Conservation (phyloP, 1,140 invertebrate genomes). For the Hyposmocoma kahamanoa region DNA sequence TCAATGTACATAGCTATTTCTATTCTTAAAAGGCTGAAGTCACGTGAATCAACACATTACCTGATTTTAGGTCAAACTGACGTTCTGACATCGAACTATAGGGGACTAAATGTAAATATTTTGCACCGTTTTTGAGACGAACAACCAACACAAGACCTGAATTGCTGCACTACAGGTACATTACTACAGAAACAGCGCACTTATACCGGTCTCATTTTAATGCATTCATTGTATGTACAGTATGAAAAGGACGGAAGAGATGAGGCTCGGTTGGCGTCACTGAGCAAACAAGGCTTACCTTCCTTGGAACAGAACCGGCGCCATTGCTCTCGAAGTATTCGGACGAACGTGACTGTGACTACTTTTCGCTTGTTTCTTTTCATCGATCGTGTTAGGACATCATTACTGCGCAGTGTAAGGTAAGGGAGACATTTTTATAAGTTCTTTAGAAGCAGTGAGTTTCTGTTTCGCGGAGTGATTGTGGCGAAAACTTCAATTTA, state of each 20-base stretch:
- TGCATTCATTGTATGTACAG: neutral
- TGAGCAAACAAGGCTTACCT: conserved; percentile 66
- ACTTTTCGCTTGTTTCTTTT: conserved; percentile 57
- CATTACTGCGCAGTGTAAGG: conserved; percentile 68
- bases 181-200: conserved; percentile 20
- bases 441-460: conserved; percentile 55
- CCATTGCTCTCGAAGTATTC: conserved; percentile 62
- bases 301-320: conserved; percentile 49
- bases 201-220: conserved; percentile 25
- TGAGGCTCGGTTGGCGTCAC: conserved; percentile 38
- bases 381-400: conserved; percentile 64
- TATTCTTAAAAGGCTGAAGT: too few species aligned
- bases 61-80: too few species aligned
- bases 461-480: conserved; percentile 43
- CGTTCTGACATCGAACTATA: too few species aligned
- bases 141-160: conserved; percentile 52
- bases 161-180: conserved; percentile 65
- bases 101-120: too few species aligned
- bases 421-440: conserved; percentile 54
- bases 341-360: conserved; percentile 64
- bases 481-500: conserved; percentile 29
- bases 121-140: conserved; percentile 50
- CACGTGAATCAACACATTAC: too few species aligned
- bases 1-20: too few species aligned
- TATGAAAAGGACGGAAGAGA: conserved; percentile 26